These are phyloP conservation scores for Abrostola tripartita DNA, from an alignment of 2,888 invertebrate genomes.

Conservation along the genomic window DNA sequence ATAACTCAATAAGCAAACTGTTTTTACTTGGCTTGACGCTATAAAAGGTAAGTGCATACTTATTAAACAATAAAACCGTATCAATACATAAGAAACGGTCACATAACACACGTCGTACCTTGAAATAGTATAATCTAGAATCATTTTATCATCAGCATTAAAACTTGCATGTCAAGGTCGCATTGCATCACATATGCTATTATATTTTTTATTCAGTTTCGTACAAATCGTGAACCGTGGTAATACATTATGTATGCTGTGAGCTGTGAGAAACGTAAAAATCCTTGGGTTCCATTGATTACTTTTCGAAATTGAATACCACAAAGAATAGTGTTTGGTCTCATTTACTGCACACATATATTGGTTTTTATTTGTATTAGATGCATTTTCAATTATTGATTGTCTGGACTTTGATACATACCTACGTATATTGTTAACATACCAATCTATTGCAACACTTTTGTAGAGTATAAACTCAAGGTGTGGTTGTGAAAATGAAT, in stretches of 20 bases:
- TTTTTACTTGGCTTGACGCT: neutral
- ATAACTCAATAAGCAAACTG: neutral
- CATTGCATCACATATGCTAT: constrained; percentile 41
- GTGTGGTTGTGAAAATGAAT: constrained; percentile 3
- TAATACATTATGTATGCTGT: constrained; percentile 28
- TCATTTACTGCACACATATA: constrained; percentile 18
- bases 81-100: constrained; percentile 5
- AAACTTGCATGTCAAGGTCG: constrained; percentile 45
- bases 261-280: constrained; percentile 34
- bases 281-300: constrained; percentile 43
- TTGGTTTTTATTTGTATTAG: constrained; percentile 20
- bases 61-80: constrained; percentile 7
- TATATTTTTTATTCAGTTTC: constrained; percentile 29
- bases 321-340: constrained; percentile 28
- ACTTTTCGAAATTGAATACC: constrained; percentile 42
- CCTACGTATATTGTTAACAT: neutral
- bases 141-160: constrained; percentile 30
- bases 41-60: constrained; percentile 10
- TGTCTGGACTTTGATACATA: constrained; percentile 12
- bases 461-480: too few species aligned
- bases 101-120: constrained; percentile 13
- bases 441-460: neutral
- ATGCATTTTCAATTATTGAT: constrained; percentile 16
- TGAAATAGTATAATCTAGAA: constrained; percentile 19
- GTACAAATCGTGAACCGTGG: constrained; percentile 12